Base-by-base conservation (phyloP, 1,140 invertebrate species). In the Bombus waltoni region DNA sequence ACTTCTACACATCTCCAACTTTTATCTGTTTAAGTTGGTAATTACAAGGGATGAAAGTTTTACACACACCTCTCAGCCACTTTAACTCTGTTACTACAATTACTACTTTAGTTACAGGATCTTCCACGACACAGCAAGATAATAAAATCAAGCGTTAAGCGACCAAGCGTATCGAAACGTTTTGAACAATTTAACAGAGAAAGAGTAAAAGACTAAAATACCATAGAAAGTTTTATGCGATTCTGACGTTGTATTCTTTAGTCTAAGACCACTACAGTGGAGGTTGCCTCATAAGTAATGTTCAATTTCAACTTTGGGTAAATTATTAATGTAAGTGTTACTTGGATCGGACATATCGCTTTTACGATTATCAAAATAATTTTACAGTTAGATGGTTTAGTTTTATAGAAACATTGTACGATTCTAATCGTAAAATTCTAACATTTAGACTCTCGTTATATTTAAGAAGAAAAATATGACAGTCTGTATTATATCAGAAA, bases 41-140 rank as follows among this genome's bases (percentile, higher is more conserved):
- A 77, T 77, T 62, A 77, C 77, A 32, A 25, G 32, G 77, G 32
- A 28, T 47, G 44, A 79, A 79, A 79, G 77, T 68, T 79, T 68
- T 53, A 68, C 65, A 79, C 35, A 35, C 38, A 9, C 13, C 53
- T 79, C 22, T 10, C 3, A 18, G 42, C 42, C 4, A n/a, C 28
- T 79, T 25, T 28, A 47, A 13, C 22, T 25, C 32, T 38, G 32
- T 32, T 13, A 47, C 65, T 38, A 10, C 11, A 47, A 66, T 40
- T 47, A 59, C 38, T 25, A 10, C 25, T 40, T 40, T 25, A 9
- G 10, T 59, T 38, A 15, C 13, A 10, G 6, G 13, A 3, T 62
- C 32, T 57, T 40, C 3, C 35, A 13, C 35, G 47, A 18, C 53
- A 57, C 25, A 15, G 35, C 22, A 25, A 53, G 42, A 22, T 9